Percentiles rank a stretch among this genome's conserved stretches.
These are phyloP conservation scores for Nixonia krombeini DNA, from an alignment of 1,140 invertebrate species.

Conservation along the genomic window DNA sequence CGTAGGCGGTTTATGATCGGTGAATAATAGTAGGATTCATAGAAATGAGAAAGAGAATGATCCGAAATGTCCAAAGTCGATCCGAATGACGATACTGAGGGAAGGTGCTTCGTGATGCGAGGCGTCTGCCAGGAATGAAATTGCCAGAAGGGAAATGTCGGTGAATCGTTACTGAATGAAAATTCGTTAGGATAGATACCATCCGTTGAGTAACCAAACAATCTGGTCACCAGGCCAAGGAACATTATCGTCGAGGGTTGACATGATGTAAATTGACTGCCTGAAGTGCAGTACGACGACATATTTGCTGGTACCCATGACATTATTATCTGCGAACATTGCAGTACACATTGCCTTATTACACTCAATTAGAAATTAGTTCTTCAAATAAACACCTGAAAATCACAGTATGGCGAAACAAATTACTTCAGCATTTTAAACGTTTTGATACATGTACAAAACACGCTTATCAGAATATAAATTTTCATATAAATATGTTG, in stretches of 20 bases:
- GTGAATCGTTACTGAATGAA: neutral
- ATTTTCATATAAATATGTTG: too few relatives aligned
- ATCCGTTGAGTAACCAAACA: conserved; percentile 74
- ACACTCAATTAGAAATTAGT: too few relatives aligned
- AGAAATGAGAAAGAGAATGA: neutral
- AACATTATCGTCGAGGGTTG: conserved; percentile 73
- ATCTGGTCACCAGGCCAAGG: conserved; percentile 71
- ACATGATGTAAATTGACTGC: conserved; percentile 73
- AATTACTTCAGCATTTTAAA: too few relatives aligned
- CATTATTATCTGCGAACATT: conserved; percentile 56
- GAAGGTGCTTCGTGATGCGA: neutral
- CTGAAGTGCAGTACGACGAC: conserved; percentile 68
- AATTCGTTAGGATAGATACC: conserved; percentile 1
- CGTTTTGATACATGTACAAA: too few relatives aligned
- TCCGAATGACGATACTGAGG: neutral
- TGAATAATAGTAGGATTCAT: neutral
- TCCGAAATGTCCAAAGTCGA: neutral
- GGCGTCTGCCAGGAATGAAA: neutral
- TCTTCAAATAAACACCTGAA: too few relatives aligned
- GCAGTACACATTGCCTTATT: too few relatives aligned
- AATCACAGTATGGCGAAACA: too few relatives aligned
- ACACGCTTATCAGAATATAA: too few relatives aligned
- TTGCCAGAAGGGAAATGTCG: neutral
- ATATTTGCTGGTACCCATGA: conserved; percentile 75
- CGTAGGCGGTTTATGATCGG: neutral